Evolutionary conservation across 2,797 vertebrate species (phyloP), one percentile per base, ranked within the genome.

Genomic region (Lagodon rhomboides): DNA sequence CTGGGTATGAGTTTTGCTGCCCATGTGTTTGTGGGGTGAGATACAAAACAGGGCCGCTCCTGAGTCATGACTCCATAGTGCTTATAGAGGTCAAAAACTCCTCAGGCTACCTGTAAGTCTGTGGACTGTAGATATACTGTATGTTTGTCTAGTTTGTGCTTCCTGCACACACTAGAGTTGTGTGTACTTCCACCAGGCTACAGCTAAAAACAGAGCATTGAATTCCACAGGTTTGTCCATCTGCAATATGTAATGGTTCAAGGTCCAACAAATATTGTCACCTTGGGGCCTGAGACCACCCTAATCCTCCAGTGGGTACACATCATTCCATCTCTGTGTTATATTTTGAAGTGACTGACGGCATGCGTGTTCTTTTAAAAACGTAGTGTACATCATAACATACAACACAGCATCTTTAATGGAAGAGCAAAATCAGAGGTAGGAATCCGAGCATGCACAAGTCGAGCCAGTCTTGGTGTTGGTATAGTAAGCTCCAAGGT

Each of bases 401-500:
- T 34, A 41, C 17, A 54, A 12, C 13, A 38, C 43, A 54, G 20
- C n/a, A 12, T 68, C 27, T 61, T 70, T 50, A 18, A 65, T 43
- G 8, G 30, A 51, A 46, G 10, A 12, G 13, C 61, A 18, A 65
- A 73, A 58, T 78, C 43, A 46, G 46, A 30, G 51, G 61, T 12
- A 47, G 47, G 34, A 64, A 34, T 41, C 18, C 27, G 30, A 62
- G 49, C 4, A 7, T 11, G 25, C 12, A 53, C 25, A 30, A n/a
- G 43, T 60, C 34, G 20, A 74, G 62, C 60, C 11, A 11, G 44
- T 56, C 27, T 74, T 34, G n/a, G 64, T 3, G 9, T 63, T 53
- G 56, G 53, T 63, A 41, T 41, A 59, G 64, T 63, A 56, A 73
- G 80, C 75, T 81, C 34, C 64, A 65, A 84, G 83, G 77, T 86